These are phyloP conservation scores for Bettongia penicillata DNA, from an alignment of 2,113 vertebrate species.

Conservation along the genomic window DNA sequence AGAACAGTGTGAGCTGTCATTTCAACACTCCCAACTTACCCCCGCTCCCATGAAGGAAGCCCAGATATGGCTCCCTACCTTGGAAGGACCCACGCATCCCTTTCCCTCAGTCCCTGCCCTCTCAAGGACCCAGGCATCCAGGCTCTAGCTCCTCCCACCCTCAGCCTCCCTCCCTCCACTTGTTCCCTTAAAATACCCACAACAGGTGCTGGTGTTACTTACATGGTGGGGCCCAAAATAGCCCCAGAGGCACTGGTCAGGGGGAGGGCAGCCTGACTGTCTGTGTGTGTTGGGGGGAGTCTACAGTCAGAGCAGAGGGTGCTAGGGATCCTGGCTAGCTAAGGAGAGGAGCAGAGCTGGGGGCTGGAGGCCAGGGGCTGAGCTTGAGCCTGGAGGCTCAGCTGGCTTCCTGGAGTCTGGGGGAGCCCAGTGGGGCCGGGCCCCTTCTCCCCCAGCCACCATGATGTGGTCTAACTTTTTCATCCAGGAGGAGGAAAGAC, in stretches of 20 bases:
- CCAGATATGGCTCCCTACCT: not conserved
- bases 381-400: not conserved
- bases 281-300: constrained; percentile 32
- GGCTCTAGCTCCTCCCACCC: not conserved
- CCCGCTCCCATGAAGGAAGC: rapidly evolving
- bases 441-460: rapidly evolving
- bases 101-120: not conserved
- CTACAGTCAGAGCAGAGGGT: constrained; percentile 47
- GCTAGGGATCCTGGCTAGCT: constrained; percentile 24
- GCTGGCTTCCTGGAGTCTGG: not conserved
- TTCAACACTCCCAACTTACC: not conserved
- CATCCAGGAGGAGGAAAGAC: constrained; percentile 88
- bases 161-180: not conserved
- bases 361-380: rapidly evolving
- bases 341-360: not conserved
- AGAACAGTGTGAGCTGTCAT: constrained; percentile 23
- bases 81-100: not conserved
- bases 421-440: not conserved
- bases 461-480: constrained; percentile 94
- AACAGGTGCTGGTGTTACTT: constrained; percentile 86
- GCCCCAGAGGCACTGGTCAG: constrained; percentile 78
- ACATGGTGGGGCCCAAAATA: constrained; percentile 75
- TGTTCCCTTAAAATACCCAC: constrained; percentile 71
- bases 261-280: constrained; percentile 11
- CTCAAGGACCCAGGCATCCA: not conserved